These are phyloP conservation scores for Rhipidura dahli DNA, from an alignment of 2,113 vertebrate genomes.

Conservation along the genomic window DNA sequence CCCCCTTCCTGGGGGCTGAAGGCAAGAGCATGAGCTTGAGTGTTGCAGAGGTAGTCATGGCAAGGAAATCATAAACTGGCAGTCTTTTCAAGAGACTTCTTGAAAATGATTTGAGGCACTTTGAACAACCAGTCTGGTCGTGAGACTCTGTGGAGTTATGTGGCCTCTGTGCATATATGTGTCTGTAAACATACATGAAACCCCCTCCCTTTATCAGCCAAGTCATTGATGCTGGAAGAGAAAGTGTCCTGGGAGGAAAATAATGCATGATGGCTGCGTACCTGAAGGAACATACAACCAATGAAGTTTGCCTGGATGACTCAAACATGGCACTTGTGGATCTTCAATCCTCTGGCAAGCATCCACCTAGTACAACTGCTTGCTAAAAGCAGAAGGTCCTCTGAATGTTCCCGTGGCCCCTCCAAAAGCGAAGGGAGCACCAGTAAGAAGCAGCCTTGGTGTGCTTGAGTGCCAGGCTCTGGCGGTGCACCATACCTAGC, in stretches of 20 bases:
- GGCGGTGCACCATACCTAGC: accelerated
- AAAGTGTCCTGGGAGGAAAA: background rate
- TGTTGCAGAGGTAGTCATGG: background rate
- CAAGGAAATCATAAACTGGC: background rate
- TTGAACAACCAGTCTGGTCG: background rate
- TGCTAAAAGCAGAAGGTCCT: background rate
- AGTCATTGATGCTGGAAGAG: background rate
- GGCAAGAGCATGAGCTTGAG: background rate
- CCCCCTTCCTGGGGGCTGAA: background rate
- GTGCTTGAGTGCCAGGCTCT: background rate
- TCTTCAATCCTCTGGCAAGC: background rate
- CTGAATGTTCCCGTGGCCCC: accelerated
- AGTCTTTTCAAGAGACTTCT: background rate
- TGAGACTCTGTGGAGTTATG: background rate
- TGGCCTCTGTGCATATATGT: background rate
- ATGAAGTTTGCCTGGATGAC: background rate
- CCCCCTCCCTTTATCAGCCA: accelerated
- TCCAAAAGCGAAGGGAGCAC: background rate
- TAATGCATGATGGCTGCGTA: accelerated
- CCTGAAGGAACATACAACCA: background rate
- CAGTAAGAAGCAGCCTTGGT: accelerated
- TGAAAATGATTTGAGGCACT: background rate
- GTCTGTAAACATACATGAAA: background rate
- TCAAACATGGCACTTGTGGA: background rate
- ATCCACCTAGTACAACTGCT: background rate